Evolutionary conservation across 2,888 invertebrate genomes (phyloP).

Genomic region (Microplitis manilae): DNA sequence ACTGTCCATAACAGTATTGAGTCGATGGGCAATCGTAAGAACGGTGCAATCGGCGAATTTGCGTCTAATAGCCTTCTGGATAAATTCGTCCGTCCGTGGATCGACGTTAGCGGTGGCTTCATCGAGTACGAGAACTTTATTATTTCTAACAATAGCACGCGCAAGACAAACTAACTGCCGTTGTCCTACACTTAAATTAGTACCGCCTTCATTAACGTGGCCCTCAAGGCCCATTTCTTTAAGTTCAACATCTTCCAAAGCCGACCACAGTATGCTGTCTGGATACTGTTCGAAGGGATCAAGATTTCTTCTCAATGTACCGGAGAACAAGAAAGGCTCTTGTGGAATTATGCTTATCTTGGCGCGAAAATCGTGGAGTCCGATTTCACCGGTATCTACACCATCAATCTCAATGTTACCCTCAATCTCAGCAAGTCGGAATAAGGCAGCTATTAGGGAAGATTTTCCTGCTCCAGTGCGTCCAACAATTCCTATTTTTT

Average conservation of each 20-base stretch:
- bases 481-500: conserved; percentile 82
- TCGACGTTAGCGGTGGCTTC: conserved; percentile 96
- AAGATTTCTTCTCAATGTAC: conserved; percentile 88
- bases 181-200: conserved; percentile 92
- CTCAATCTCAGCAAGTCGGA: conserved; percentile 75
- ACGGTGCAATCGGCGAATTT: conserved; percentile 75
- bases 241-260: conserved; percentile 86
- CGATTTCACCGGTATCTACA: conserved; percentile 69
- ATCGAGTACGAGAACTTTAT: conserved; percentile 88
- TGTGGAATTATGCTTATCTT: conserved; percentile 81
- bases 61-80: conserved; percentile 74
- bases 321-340: conserved; percentile 89
- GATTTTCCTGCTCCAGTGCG: conserved; percentile 84
- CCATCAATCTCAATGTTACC: conserved; percentile 74
- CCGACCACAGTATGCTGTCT: conserved; percentile 87
- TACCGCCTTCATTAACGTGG: conserved; percentile 79
- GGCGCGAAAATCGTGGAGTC: conserved; percentile 75
- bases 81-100: conserved; percentile 79
- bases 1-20: conserved; percentile 78
- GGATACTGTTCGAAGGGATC: conserved; percentile 89
- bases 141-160: conserved; percentile 87
- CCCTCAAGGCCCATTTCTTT: conserved; percentile 80
- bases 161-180: conserved; percentile 92
- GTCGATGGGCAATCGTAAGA: conserved; percentile 77
- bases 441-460: conserved; percentile 80